Conservation (phyloP, 2,888 invertebrate genomes). For the Trachelus troglodyta region DNA sequence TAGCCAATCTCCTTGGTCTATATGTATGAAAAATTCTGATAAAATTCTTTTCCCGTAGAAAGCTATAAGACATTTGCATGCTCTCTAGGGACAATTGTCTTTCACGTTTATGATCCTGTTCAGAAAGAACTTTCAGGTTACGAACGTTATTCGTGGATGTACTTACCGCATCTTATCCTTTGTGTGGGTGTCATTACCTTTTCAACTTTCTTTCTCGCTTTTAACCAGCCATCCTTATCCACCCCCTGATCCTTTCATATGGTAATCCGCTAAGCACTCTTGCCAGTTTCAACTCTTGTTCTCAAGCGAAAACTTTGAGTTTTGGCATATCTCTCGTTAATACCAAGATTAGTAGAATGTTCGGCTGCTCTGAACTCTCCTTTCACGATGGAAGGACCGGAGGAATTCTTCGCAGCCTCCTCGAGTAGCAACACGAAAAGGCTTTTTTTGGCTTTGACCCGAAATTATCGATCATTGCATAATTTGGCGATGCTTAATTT, state of each 20-base stretch:
- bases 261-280: background rate
- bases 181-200: background rate
- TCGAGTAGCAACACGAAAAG: background rate
- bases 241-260: background rate
- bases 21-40: background rate
- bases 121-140: background rate
- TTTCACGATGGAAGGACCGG: background rate
- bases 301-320: background rate
- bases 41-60: background rate
- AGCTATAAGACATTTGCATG: background rate
- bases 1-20: background rate
- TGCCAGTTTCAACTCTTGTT: background rate
- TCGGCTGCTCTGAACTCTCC: background rate
- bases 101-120: background rate
- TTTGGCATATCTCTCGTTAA: background rate
- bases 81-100: background rate
- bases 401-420: background rate
- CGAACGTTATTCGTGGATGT: background rate
- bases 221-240: background rate
- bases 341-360: slow-evolving; percentile 1
- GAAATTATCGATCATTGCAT: too few relatives aligned
- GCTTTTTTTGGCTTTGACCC: too few relatives aligned
- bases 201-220: background rate
- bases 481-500: too few relatives aligned
- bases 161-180: background rate